A percentile compares a stretch with the other conserved stretches of the same genome.
phyloP scores from a whole-genome alignment of 2,113 vertebrate species.

The Anguilla japonica region DNA sequence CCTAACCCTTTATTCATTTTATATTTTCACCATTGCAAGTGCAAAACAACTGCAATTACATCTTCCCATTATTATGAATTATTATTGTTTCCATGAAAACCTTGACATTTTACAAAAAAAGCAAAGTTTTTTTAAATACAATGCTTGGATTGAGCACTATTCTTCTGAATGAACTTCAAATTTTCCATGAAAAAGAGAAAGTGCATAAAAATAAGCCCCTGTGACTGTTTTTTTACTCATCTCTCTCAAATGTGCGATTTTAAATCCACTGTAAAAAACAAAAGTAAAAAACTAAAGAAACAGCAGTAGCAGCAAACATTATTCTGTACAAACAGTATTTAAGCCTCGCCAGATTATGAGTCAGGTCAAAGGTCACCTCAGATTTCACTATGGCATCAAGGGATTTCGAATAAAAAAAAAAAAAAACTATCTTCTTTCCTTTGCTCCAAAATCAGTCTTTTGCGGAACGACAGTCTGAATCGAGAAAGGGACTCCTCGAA shows the following conservation, averaged over 20 bases:
- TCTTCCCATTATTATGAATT: background rate
- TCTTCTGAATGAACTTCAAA: background rate
- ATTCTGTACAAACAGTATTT: slow-evolving; percentile 60
- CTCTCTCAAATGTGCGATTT: slow-evolving; percentile 62
- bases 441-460: background rate
- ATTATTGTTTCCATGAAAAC: background rate
- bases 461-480: slow-evolving; percentile 15
- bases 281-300: slow-evolving; percentile 27
- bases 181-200: background rate
- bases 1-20: background rate
- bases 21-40: background rate
- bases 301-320: slow-evolving; percentile 71
- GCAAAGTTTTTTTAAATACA: background rate
- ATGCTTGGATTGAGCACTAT: background rate
- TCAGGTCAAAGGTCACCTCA: slow-evolving; percentile 61
- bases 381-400: slow-evolving; percentile 74
- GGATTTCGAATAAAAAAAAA: slow-evolving; percentile 43
- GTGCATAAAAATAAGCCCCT: slow-evolving; percentile 17
- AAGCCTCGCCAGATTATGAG: slow-evolving; percentile 31
- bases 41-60: background rate
- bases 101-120: background rate
- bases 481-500: background rate
- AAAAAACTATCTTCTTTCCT: slow-evolving; percentile 40
- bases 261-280: slow-evolving; percentile 54
- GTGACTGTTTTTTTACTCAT: slow-evolving; percentile 34